Conservation (phyloP, 1,140 invertebrate species). For the Copidosoma floridanum region DNA sequence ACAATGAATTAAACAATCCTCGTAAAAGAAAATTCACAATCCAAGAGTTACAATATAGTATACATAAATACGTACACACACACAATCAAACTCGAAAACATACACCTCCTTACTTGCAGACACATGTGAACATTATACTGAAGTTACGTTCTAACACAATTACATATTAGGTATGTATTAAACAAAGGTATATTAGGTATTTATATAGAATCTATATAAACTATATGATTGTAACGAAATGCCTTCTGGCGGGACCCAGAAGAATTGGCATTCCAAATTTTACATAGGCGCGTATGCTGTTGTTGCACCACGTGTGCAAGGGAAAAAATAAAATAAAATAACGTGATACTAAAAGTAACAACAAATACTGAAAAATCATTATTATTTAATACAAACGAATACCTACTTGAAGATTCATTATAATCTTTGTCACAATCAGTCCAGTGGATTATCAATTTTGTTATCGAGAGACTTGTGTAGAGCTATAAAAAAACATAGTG, state of each 20-base stretch:
- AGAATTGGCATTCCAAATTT: constrained; percentile 28
- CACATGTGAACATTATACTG: constrained; percentile 26
- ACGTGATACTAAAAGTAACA: too few relatives aligned
- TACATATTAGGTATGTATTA: constrained; percentile 57
- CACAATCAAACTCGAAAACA: neutral
- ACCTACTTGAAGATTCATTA: too few relatives aligned
- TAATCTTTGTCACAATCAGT: constrained; percentile 5
- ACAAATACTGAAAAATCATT: constrained; percentile 5
- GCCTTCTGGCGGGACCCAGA: constrained; percentile 50
- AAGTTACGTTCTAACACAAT: constrained; percentile 46
- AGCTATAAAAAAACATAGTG: neutral
- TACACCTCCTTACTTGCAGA: neutral
- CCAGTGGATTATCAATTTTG: constrained; percentile 2
- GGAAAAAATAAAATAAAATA: constrained; percentile 8
- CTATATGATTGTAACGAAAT: constrained; percentile 52
- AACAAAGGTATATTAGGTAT: constrained; percentile 57
- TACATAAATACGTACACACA: neutral
- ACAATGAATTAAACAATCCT: constrained; percentile 11
- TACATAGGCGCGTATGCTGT: constrained; percentile 10
- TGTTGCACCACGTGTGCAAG: constrained; percentile 6
- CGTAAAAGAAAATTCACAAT: constrained; percentile 4
- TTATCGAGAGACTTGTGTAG: constrained; percentile 2
- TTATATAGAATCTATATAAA: constrained; percentile 37
- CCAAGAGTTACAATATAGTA: neutral
- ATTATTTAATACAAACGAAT: constrained; percentile 17